Conservation (phyloP, 2,888 invertebrate species). For the Homarus gammarus region DNA sequence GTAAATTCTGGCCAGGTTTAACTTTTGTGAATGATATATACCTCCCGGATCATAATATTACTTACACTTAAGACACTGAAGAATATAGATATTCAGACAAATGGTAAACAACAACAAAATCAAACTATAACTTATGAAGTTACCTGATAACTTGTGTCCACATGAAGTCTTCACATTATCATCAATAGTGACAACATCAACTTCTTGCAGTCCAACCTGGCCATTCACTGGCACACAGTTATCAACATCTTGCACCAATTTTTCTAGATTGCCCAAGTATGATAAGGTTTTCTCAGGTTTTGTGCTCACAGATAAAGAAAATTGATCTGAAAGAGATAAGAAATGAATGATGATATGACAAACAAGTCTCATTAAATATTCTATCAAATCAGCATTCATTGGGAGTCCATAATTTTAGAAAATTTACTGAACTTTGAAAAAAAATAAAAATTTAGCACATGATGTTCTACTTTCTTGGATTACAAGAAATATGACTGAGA, state of each 20-base stretch:
- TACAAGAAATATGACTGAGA: no score
- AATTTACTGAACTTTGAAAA: no score
- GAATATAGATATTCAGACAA: not conserved
- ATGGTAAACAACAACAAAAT: not conserved
- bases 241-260: not conserved
- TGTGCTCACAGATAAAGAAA: not conserved
- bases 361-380: not conserved
- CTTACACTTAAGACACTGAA: no score
- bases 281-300: not conserved
- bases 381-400: not conserved
- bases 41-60: no score
- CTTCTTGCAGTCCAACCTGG: not conserved
- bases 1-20: no score
- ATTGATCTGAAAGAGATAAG: constrained; percentile 2
- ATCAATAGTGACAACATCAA: constrained; percentile 36
- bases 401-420: not conserved
- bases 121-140: no score
- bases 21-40: no score
- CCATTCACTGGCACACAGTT: not conserved
- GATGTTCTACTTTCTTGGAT: no score
- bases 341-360: not conserved
- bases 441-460: no score
- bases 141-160: constrained; percentile 7
- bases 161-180: not conserved
- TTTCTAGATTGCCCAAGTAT: constrained; percentile 17